Percentiles rank a stretch among this genome's conserved stretches.
phyloP scores from a whole-genome alignment of 2,888 invertebrate genomes.

The Nephrotoma guestfalica region DNA sequence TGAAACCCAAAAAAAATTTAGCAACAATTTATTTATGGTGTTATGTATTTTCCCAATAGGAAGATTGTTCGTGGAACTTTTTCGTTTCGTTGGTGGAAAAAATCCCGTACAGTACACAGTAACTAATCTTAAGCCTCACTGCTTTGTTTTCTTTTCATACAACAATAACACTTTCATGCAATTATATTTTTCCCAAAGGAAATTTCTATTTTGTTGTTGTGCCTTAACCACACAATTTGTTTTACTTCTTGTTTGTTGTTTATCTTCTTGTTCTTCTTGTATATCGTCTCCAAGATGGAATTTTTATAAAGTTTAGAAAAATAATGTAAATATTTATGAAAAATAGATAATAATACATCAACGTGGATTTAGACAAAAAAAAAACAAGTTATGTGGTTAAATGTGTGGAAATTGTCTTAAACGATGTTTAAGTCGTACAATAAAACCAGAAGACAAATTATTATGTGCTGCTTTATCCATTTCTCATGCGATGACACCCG shows the following conservation, averaged over 20 bases:
- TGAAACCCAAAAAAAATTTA: background rate
- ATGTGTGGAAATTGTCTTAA: background rate
- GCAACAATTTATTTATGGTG: background rate
- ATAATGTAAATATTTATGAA: background rate
- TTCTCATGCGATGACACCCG: background rate
- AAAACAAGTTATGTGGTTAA: background rate
- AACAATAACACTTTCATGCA: background rate
- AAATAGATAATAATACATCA: background rate
- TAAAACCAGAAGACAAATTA: background rate
- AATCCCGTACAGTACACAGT: background rate
- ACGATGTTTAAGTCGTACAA: background rate
- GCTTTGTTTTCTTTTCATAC: background rate
- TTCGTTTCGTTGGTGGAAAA: background rate
- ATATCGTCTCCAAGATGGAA: background rate
- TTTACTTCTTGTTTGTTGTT: background rate
- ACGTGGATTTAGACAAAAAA: background rate
- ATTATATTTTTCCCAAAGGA: background rate
- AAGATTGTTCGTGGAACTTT: background rate
- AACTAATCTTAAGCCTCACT: background rate
- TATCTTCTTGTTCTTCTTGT: background rate
- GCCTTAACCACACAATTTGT: background rate
- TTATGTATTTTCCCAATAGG: background rate
- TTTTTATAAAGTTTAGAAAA: background rate
- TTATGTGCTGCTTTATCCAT: background rate
- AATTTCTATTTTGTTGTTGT: background rate